phyloP scores from a whole-genome alignment of 2,888 invertebrate species.

The Myopa testacea region DNA sequence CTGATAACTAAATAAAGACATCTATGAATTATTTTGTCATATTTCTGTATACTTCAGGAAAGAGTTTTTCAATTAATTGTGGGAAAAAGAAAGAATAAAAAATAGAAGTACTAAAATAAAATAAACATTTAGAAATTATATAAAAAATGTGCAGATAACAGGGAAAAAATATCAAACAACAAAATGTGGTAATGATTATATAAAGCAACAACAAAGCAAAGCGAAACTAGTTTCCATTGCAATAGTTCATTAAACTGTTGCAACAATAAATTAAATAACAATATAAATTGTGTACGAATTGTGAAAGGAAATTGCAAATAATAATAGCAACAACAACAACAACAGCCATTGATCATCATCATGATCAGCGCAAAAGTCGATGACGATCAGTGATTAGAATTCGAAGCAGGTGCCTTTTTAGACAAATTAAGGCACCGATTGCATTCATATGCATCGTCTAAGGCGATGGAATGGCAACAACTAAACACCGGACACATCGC shows the following conservation, averaged over 20 bases:
- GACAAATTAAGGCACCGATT: slow-evolving; percentile 24
- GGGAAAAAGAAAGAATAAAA: background rate
- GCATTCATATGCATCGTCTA: slow-evolving; percentile 29
- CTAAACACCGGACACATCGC: slow-evolving; percentile 13
- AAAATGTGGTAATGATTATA: background rate
- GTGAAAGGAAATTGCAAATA: slow-evolving; percentile 25
- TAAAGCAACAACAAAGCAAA: slow-evolving; percentile 5
- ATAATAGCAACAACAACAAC: slow-evolving; percentile 6
- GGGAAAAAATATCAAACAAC: background rate
- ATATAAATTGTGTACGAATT: slow-evolving; percentile 25
- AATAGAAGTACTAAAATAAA: background rate
- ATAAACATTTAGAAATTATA: background rate
- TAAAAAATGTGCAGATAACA: background rate
- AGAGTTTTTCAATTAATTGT: background rate
- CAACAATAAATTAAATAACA: slow-evolving; percentile 25
- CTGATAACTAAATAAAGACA: background rate
- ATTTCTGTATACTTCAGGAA: too few relatives aligned
- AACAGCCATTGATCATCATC: background rate
- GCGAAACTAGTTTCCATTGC: background rate
- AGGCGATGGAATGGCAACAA: slow-evolving; percentile 29
- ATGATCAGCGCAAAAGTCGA: background rate
- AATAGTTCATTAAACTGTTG: slow-evolving; percentile 18
- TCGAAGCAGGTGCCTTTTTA: slow-evolving; percentile 36
- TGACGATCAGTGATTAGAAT: slow-evolving; percentile 37
- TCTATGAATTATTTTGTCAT: too few relatives aligned